Conservation (phyloP, 2,797 vertebrate species). For the Triplophysa yarkandensis region DNA sequence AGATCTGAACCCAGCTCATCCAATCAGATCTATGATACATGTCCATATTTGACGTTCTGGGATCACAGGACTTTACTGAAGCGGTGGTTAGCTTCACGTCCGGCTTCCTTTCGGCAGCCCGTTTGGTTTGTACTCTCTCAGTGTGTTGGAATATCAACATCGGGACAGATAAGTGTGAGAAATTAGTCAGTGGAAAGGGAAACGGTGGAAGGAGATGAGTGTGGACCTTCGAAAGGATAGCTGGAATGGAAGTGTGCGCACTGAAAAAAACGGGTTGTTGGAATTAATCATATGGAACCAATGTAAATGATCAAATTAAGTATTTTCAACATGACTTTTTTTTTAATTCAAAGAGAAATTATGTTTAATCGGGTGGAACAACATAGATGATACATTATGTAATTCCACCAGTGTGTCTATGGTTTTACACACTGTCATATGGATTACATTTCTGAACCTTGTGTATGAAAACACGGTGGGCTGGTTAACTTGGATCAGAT, state of each 20-base stretch:
- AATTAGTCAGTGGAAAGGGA: slow-evolving; percentile 14
- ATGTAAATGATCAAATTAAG: too few relatives aligned
- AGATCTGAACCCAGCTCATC: background rate
- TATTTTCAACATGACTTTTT: too few relatives aligned
- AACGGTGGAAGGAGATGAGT: slow-evolving; percentile 3
- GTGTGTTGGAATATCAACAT: background rate
- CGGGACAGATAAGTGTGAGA: slow-evolving; percentile 2
- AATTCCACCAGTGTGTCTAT: too few relatives aligned
- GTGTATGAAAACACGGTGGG: background rate
- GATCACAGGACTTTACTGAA: background rate
- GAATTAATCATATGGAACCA: too few relatives aligned
- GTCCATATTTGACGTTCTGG: background rate
- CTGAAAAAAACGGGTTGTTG: too few relatives aligned
- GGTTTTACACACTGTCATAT: background rate
- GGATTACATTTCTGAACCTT: background rate
- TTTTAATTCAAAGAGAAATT: too few relatives aligned
- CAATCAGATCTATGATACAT: background rate
- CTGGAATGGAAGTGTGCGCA: background rate
- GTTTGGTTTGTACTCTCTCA: background rate
- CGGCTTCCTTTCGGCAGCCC: slow-evolving; percentile 7
- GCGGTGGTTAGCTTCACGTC: too few relatives aligned
- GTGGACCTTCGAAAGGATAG: background rate
- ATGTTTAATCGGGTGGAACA: too few relatives aligned
- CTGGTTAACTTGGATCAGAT: background rate
- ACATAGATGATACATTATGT: too few relatives aligned